Conservation (phyloP, 2,797 vertebrate genomes). For the Dromococcyx pavoninus region DNA sequence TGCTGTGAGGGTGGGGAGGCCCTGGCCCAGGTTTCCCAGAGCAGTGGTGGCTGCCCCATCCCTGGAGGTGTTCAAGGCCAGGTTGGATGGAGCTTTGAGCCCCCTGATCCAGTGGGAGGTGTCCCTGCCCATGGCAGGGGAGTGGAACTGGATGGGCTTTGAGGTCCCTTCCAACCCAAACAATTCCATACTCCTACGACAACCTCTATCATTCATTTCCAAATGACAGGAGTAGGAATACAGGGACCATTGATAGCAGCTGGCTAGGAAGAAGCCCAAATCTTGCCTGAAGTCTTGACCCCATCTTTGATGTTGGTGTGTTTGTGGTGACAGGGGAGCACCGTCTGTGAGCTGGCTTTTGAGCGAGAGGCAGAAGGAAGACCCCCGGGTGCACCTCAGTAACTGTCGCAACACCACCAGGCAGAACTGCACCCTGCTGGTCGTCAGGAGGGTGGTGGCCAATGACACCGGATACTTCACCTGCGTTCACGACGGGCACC, state of each 20-base stretch:
- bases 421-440: constrained; percentile 79
- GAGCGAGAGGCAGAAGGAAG: constrained; percentile 42
- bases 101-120: no score
- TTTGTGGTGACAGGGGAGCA: constrained; percentile 77
- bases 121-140: no score
- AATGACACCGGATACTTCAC: constrained; percentile 84
- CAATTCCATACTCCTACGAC: no score
- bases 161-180: no score
- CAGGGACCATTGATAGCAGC: fast-evolving
- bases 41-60: no score
- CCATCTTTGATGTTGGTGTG: background rate
- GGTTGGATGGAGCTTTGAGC: no score
- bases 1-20: no score
- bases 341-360: constrained; percentile 76
- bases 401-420: constrained; percentile 55
- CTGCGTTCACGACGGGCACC: constrained; percentile 67
- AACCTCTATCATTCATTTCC: background rate
- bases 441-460: constrained; percentile 66
- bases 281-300: background rate
- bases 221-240: background rate
- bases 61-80: no score
- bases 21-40: no score
- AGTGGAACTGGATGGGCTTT: no score
- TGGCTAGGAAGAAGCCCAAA: background rate
- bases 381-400: constrained; percentile 63